Evolutionary conservation across 2,888 invertebrate species (phyloP).

Genomic region (Acleris cristana): DNA sequence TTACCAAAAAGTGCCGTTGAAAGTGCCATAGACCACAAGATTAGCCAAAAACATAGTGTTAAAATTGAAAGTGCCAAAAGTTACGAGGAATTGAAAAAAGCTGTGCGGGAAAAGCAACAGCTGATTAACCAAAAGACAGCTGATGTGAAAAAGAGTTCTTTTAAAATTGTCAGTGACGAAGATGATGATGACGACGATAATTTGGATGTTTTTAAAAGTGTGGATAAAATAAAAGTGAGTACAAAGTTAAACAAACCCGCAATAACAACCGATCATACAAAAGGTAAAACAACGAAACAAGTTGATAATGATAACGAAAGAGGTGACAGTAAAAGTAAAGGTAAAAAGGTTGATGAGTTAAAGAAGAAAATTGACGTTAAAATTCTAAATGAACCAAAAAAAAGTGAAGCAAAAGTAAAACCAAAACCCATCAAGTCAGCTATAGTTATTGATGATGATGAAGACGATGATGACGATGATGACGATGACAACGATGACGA

Average conservation of each 20-base stretch:
- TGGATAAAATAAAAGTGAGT: constrained; percentile 45
- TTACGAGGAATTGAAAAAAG: constrained; percentile 63
- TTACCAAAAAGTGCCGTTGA: constrained; percentile 65
- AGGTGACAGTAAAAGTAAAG: constrained; percentile 1
- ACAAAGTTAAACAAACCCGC: constrained; percentile 33
- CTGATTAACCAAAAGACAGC: constrained; percentile 52
- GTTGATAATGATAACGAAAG: constrained; percentile 46
- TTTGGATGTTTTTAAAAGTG: constrained; percentile 45
- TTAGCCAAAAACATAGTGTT: constrained; percentile 64
- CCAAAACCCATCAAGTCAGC: constrained; percentile 9
- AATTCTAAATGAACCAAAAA: constrained; percentile 25
- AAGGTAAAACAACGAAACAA: constrained; percentile 14
- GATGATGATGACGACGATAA: constrained; percentile 52
- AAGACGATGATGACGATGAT: constrained; percentile 41
- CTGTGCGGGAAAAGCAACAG: constrained; percentile 61
- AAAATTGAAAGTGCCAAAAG: constrained; percentile 70
- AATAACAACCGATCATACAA: constrained; percentile 26
- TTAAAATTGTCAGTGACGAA: constrained; percentile 54
- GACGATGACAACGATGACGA: constrained; percentile 44
- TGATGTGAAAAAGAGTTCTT: constrained; percentile 51
- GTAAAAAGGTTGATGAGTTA: constrained; percentile 1
- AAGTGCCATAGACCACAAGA: constrained; percentile 61
- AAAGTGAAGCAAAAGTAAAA: constrained; percentile 20
- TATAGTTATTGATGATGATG: constrained; percentile 16
- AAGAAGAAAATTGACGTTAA: constrained; percentile 17